Evolutionary conservation across 1,140 invertebrate genomes (phyloP), one percentile per base, ranked within the genome.

Genomic region (Heterodera carotae): DNA sequence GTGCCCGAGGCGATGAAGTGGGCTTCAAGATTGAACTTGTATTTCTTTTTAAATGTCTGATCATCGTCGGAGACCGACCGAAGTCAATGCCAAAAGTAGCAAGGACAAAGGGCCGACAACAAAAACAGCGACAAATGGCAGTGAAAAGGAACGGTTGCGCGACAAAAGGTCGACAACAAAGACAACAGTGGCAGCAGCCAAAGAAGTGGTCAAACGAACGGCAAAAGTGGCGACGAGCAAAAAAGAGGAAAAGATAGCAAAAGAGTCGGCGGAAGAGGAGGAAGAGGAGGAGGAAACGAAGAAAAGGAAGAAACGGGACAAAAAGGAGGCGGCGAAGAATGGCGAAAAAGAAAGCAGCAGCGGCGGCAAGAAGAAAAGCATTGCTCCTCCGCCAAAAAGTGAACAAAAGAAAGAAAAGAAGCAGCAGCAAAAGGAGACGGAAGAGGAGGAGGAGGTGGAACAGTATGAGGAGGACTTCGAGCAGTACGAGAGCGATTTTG

Each of bases 401-500:
- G n/a, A n/a, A n/a, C n/a, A 60, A 25, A 60, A 2, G 60, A n/a
- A 53, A 2, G 18, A 56, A 62, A 56, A 60, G 12, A 18, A 66
- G 31, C 7, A 29, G 36, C 27, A 64, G 22, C 34, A 74, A 22
- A 25, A 62, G 3, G 12, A 3, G 64, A 62, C 66, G 64, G 12
- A 12, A 10, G 27, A 62, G 12, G 71, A 74, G 34, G 48, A 76
- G 12, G 31, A 76, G 25, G 10, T 39, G 4, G 25, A 43, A 2
- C 31, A 34, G 43, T 76, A 76, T 12, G 75, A 76, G 39, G 75
- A 76, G 12, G 75, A 76, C 62, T 76, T 76, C 62, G 75, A 76
- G 53, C 62, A 76, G 2, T 76, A 76, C 62, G 75, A 74, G 56
- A 76, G 75, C 62, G 75, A 76, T 76, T 76, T 76, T 59, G 75